A percentile compares a stretch with the other conserved stretches of the same genome.
Conservation (phyloP, 1,140 invertebrate species). For the Caerostris darwini region DNA sequence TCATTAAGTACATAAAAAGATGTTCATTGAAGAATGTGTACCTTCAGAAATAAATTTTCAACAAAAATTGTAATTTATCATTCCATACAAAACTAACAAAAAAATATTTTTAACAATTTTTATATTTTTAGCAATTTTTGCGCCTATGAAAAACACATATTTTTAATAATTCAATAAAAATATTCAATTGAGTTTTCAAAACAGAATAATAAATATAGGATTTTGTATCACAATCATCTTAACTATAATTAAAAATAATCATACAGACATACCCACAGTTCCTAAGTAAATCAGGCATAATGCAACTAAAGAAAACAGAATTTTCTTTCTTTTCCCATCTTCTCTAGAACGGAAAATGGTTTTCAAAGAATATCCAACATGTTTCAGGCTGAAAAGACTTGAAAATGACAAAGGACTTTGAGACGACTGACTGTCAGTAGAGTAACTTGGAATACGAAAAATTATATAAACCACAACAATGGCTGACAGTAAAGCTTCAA, state of each 20-base stretch:
- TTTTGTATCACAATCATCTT: too few relatives aligned
- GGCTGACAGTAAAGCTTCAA: constrained; percentile 80
- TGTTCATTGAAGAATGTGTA: neutral
- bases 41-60: too few relatives aligned
- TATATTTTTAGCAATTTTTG: too few relatives aligned
- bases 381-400: constrained; percentile 78
- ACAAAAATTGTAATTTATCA: too few relatives aligned
- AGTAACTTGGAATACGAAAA: constrained; percentile 80
- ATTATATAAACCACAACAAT: constrained; percentile 81
- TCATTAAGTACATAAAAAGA: neutral
- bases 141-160: too few relatives aligned
- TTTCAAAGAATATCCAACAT: constrained; percentile 80
- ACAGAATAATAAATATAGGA: too few relatives aligned
- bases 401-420: neutral
- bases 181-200: too few relatives aligned
- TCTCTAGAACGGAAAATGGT: constrained; percentile 81
- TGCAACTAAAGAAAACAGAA: constrained; percentile 80
- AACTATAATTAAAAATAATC: too few relatives aligned
- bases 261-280: constrained; percentile 32
- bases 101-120: too few relatives aligned
- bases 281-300: constrained; percentile 78
- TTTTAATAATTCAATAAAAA: too few relatives aligned
- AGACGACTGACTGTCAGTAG: neutral
- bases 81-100: too few relatives aligned
- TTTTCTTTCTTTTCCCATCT: constrained; percentile 79